Evolutionary conservation across 1,140 invertebrate species (phyloP).

Genomic region (Teleopsis dalmanni): DNA sequence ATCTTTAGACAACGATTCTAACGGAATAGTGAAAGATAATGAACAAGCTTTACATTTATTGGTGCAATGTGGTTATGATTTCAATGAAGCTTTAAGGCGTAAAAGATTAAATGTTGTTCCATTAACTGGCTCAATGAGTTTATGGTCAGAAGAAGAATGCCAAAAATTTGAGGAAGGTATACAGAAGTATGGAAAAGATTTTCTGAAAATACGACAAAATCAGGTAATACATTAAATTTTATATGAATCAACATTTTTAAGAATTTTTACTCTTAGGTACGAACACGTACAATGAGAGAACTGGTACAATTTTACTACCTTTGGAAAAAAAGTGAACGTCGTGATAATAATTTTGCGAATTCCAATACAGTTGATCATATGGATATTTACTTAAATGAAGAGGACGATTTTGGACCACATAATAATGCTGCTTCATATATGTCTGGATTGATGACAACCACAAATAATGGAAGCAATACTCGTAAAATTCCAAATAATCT

Average conservation of each 20-base stretch:
- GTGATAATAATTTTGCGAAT: constrained; percentile 58
- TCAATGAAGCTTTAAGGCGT: constrained; percentile 82
- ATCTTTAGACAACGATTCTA: background rate
- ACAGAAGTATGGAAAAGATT: constrained; percentile 90
- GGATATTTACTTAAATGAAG: constrained; percentile 38
- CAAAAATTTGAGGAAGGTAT: constrained; percentile 93
- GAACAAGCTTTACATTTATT: constrained; percentile 87
- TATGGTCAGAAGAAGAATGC: constrained; percentile 98
- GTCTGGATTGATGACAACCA: background rate
- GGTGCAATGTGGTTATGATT: constrained; percentile 89
- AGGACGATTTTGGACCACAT: constrained; percentile 15
- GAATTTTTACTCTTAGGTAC: constrained; percentile 47
- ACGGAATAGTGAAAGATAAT: constrained; percentile 66
- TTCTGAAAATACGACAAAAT: constrained; percentile 88
- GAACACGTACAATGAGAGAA: constrained; percentile 91
- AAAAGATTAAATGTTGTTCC: constrained; percentile 71
- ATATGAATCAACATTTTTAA: background rate
- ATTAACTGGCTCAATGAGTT: constrained; percentile 63
- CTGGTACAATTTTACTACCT: constrained; percentile 97
- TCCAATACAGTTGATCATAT: constrained; percentile 41
- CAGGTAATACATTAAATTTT: constrained; percentile 56
- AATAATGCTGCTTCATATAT: background rate
- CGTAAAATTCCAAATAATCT: constrained; percentile 2
- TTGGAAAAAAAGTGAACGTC: constrained; percentile 97
- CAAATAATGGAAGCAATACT: background rate